Conservation (phyloP, 64 coral and sea anemone genomes). For the Cladopsammia gracilis region DNA sequence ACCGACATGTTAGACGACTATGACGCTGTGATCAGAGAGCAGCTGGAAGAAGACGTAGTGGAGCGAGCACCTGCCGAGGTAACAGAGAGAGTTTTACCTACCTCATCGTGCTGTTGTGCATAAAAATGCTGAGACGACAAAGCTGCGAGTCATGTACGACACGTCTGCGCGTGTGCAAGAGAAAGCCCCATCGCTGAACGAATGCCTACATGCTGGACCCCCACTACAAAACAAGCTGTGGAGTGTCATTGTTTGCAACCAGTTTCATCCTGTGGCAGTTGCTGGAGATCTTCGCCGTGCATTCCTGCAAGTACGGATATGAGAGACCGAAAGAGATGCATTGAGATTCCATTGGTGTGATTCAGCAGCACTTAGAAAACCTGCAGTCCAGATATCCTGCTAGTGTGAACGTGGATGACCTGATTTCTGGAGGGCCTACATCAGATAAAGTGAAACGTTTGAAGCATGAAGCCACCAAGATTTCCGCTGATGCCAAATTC, state of each 20-base stretch:
- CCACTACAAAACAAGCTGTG: no score
- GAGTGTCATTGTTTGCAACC: no score
- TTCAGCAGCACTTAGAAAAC: conserved; percentile 41
- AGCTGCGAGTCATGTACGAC: conserved; percentile 35
- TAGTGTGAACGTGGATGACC: conserved; percentile 48
- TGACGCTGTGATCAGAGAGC: conserved; percentile 19
- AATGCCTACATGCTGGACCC: no score
- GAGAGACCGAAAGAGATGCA: conserved; percentile 53
- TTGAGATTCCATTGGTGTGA: conserved; percentile 67
- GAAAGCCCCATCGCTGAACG: no score
- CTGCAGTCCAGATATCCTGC: conserved; percentile 1
- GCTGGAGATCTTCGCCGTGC: conserved; percentile 54
- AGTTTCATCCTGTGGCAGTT: conserved; percentile 63
- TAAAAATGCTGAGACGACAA: conserved; percentile 18
- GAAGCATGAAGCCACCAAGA: conserved; percentile 41
- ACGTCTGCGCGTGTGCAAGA: conserved; percentile 42
- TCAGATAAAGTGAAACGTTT: conserved; percentile 25
- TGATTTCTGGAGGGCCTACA: conserved; percentile 47
- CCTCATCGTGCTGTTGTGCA: conserved; percentile 1
- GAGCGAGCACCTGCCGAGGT: not conserved
- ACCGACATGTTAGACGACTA: not conserved
- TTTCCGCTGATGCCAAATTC: conserved; percentile 24
- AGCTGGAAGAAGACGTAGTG: conserved; percentile 25
- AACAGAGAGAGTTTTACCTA: conserved; percentile 19
- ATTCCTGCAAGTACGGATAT: conserved; percentile 59